These are phyloP conservation scores for Phasia obesa DNA, from an alignment of 2,888 invertebrate genomes.

Conservation along the genomic window DNA sequence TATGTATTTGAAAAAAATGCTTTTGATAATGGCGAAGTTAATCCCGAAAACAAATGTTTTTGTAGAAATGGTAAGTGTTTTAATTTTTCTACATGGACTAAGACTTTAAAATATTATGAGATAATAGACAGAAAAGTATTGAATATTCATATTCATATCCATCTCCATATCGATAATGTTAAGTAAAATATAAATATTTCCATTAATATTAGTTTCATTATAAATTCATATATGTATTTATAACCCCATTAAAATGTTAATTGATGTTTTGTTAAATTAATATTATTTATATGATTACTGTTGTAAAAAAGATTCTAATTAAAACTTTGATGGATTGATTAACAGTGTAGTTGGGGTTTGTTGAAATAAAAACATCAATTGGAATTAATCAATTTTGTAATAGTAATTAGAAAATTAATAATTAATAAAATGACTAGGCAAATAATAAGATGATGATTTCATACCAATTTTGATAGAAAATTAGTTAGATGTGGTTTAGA, in stretches of 20 bases:
- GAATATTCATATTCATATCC: too few relatives aligned
- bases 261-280: constrained; percentile 49
- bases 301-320: constrained; percentile 19
- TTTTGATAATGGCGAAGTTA: constrained; percentile 89
- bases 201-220: constrained; percentile 3
- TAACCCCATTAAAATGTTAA: constrained; percentile 54
- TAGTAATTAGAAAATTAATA: constrained; percentile 16
- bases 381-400: constrained; percentile 4
- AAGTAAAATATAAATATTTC: too few relatives aligned
- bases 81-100: not conserved
- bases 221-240: constrained; percentile 50
- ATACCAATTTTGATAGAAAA: constrained; percentile 14
- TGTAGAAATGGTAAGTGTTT: constrained; percentile 86
- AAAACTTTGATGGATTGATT: constrained; percentile 49
- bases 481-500: not conserved
- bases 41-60: constrained; percentile 91
- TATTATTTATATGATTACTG: not conserved
- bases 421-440: constrained; percentile 18
- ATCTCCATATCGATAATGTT: too few relatives aligned
- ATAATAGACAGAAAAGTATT: not conserved
- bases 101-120: not conserved
- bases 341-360: not conserved
- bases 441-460: constrained; percentile 19
- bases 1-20: constrained; percentile 90
- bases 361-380: constrained; percentile 17